Base-by-base conservation (phyloP, 2,113 vertebrate genomes). In the Anseranas semipalmata region DNA sequence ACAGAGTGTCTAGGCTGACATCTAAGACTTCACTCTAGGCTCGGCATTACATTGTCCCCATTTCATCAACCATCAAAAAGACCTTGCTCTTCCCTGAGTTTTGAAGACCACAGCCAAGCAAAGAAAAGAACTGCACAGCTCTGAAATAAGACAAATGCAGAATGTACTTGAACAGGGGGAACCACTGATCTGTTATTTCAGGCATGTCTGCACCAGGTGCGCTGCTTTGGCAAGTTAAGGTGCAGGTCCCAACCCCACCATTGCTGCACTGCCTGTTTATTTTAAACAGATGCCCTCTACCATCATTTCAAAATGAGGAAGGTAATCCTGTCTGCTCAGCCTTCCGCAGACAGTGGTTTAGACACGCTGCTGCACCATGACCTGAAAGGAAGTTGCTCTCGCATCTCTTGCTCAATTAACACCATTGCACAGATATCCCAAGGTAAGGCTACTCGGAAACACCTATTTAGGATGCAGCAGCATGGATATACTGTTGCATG, bases 281-380 rank as follows among this genome's bases (percentile, higher is more conserved):
- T 82, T 85, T 79, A 91, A 91, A 87, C 70, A 89, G 81, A 91
- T 58, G 65, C 27, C 48, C 41, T 87, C 78, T 50, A 77, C 91
- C 35, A 89, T 37, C 20, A 85, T 60, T 85, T 85, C 85, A 79
- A 73, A 93, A 79, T 28, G 39, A 80, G 37, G 72, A 89, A 50
- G 81, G 85, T 77, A 82, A 76, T 85, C 62, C 78, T 62, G 21
- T 58, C 66, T 76, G 43, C 39, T 75, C 81, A 73, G 53, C 58
- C 66, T 60, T 28, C 89, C 15, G 1, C 28, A 75, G 91, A 25
- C 43, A 43, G 48, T 45, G 45, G 24, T 58, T 96, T 66, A 77
- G 71, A 66, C 53, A 87, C 0, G 0, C 35, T 75, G 48, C 58
- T 79, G 81, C 41, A 33, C 45, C 46, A 16, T 3, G 8, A 45